Base-by-base conservation (phyloP, 2,888 invertebrate genomes). In the Chrysolina oricalcia region DNA sequence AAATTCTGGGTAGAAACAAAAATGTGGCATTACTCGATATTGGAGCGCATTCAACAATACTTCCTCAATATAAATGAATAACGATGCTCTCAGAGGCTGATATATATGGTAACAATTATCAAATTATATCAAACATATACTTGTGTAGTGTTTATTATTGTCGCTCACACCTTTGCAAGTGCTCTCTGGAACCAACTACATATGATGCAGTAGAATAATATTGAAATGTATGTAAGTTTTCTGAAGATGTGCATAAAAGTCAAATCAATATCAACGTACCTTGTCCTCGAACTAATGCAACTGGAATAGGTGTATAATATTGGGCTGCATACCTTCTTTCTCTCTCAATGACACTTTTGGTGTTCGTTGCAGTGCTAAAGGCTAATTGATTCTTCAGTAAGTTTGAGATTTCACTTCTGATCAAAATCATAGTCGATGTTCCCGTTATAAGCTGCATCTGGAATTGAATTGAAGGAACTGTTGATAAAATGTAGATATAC, bases 241-340 rank as follows among this genome's bases (percentile, higher is more conserved):
- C 2, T 3, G 2, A 27, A 2, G 5, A 27, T n/a, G 5, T 2
- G 27, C 27, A 27, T 27, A 5, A 27, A 43, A 43, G 1, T 43
- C 2, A 15, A 15, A 15, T 10, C 6, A 43, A 13, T 43, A 43
- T 10, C 43, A 13, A 43, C 43, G 6, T 50, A 50, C 50, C 50
- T 50, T 50, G n/a, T 50, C 50, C 50, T 17, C 17, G 1, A 3
- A 50, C 50, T 17, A 50, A 50, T n/a, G 50, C 50, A 3, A 50
- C 50, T 10, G 50, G 50, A 1, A 50, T n/a, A 50, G 50, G 50
- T 50, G 50, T 17, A 50, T 50, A 50, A 50, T 50, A 50, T n/a
- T 50, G 50, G n/a, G 50, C 50, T 2, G 17, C 50, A 50, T 50
- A 50, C n/a, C n/a, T 50, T 17, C 17, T 50, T 50, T 50, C 50